Evolutionary conservation across 2,797 vertebrate genomes (phyloP).

Genomic region (Phyllotis vaccarum): DNA sequence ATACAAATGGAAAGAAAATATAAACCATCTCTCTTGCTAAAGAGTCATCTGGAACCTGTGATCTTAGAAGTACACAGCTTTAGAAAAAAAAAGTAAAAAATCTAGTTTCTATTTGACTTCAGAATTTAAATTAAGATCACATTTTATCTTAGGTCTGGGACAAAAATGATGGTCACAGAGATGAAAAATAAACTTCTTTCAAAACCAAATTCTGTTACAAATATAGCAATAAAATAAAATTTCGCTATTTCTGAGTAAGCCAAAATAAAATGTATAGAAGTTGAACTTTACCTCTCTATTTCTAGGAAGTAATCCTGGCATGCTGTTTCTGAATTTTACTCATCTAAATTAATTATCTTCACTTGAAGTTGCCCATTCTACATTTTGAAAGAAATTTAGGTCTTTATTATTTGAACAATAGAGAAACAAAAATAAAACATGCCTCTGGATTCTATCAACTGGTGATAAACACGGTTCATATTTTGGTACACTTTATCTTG

Average conservation of each 20-base stretch:
- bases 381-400: neutral
- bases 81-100: constrained; percentile 37
- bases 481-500: neutral
- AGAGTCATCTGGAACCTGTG: constrained; percentile 21
- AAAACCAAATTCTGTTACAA: constrained; percentile 46
- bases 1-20: constrained; percentile 52
- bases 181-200: constrained; percentile 6
- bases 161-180: constrained; percentile 47
- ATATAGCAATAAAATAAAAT: constrained; percentile 47
- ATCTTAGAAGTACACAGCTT: constrained; percentile 19
- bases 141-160: constrained; percentile 41
- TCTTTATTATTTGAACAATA: neutral
- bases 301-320: neutral
- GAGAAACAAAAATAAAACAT: neutral
- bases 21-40: constrained; percentile 15
- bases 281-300: constrained; percentile 35
- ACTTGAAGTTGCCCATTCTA: neutral
- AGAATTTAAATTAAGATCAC: constrained; percentile 58
- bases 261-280: constrained; percentile 31
- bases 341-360: constrained; percentile 43
- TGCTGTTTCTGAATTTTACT: constrained; percentile 28
- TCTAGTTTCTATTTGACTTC: constrained; percentile 27
- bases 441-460: neutral
- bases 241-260: constrained; percentile 34
- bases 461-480: neutral